Base-by-base conservation (phyloP, 2,113 vertebrate species). In the Tringa solitaria region DNA sequence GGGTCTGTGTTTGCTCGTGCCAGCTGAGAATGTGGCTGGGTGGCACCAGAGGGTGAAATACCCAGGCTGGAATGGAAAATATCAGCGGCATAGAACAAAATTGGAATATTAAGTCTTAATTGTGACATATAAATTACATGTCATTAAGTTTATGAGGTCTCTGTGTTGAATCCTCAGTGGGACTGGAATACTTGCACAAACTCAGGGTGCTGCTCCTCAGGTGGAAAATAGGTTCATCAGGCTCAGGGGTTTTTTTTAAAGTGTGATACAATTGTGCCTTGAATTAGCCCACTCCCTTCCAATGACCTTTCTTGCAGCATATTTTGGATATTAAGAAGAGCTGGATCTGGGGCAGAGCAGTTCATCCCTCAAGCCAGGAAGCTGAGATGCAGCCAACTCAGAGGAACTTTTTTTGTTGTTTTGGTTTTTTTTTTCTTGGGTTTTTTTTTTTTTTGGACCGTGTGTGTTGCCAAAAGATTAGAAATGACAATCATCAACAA, bases 401-500 rank as follows among this genome's bases (percentile, higher is more conserved):
- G 5, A 81, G 54, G 48, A 69, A 65, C 81, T 67, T 92, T 88
- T 46, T 73, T 53, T 67, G 11, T 39, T 39, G 26, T 8, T 8
- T 46, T 46, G 4, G 1, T 8, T 37, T 64, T 37, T 28, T 27
- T 45, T 57, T 32, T 20, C 27, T 27, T 26, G 28, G n/a, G n/a
- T 19, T 61, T 78, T 57, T 54, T n/a, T 78, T 84, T 68, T 45
- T 16, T 33, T 39, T 43, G 6, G 14, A 0, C 72, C 1, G 12
- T 1, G 46, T 0, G 1, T 4, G 17, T 53, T 74, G 94, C 97
- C 97, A 97, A 96, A 69, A 95, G 95, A 96, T 97, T 95, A 93
- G 87, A 70, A 88, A 91, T 10, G 56, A 88, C 93, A 83, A 82
- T 83, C 63, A 61, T 53, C 80, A 63, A 45, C 57, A 41, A 70